Base-by-base conservation (phyloP, 2,888 invertebrate species). In the Tholera decimalis region DNA sequence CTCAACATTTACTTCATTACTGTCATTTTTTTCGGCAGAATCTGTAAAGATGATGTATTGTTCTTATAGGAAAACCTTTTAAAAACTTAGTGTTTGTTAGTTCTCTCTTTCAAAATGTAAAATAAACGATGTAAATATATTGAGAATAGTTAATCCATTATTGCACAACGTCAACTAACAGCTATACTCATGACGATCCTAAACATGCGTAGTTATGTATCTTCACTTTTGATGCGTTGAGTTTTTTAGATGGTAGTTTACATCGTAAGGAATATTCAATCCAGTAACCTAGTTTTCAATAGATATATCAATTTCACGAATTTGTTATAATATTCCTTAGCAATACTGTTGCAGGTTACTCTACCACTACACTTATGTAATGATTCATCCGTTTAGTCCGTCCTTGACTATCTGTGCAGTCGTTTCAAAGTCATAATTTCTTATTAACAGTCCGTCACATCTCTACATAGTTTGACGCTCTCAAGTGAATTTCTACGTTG, bases 21-120 rank as follows among this genome's bases (percentile, higher is more conserved):
- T 95, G 83, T 94, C 94, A 91, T 92, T 92, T 91, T 95, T 95
- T 90, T 93, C 95, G 81, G 88, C 88, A 88, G 94, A 93, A 89
- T 94, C 95, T 95, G 90, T 47, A 88, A 91, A 75, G 3, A 63
- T 55, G 37, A 33, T 46, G 22, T 41, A 50, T 37, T 51, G 22
- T 55, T 58, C 46, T 37, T 72, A n/a, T 30, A 58, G 18, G n/a
- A 47, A 41, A 56, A n/a, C 18, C 13, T 50, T 53, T 43, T 4
- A 26, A 30, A 18, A 11, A 3, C 18, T 39, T 22, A 37, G 20
- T n/a, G 1, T 26, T 28, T 39, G 3, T 46, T 24, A 37, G 3
- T 5, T 15, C 11, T n/a, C 7, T 1, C 24, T 46, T 33, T 20
- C 9, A 18, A 30, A 20, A 33, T 33, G 2, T n/a, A 1, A 22